Base-by-base conservation (phyloP, 2,113 vertebrate genomes). In the Chloroceryle aenea region DNA sequence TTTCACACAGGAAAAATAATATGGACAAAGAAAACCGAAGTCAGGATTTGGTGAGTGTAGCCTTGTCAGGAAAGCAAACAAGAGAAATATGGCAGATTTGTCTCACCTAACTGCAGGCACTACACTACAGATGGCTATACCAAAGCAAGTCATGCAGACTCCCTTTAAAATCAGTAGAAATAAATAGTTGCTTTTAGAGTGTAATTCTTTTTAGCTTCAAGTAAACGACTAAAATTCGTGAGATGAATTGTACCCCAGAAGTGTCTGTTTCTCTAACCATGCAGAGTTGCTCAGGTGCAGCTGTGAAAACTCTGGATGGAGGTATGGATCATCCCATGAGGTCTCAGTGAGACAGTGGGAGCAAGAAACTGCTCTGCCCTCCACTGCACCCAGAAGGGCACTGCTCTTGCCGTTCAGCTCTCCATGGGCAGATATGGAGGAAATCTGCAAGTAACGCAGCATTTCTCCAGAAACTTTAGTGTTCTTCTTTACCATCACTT, bases 31-130 rank as follows among this genome's bases (percentile, higher is more conserved):
- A 26, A 86, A 85, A 42, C 8, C n/a, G 62, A 43, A 62, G 7
- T 1, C 38, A 17, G 21, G 32, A 14, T 58, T 82, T 91, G 52
- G 14, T 80, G 47, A 26, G 7, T 34, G 50, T 18, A 71, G 32
- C 16, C 23, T 80, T 83, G n/a, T 18, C 52, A 93, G 34, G 34
- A 95, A 91, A 80, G 9, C 16, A 77, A 80, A 36, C 30, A 84
- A 79, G 40, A 89, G 40, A 72, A 87, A 76, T 75, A 15, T 36
- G 19, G 7, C 48, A 7, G 16, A 82, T 80, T 74, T 1, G 1
- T 74, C 38, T 88, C 36, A 25, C 14, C 7, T 58, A 45, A 62
- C 32, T 34, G 29, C 68, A 77, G 30, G 26, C 59, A 53, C 15
- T 45, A 22, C 23, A 19, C 21, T 53, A 50, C 18, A 30, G 79